phyloP scores from a whole-genome alignment of 1,140 invertebrate genomes.

The Stegodyphus mimosarum region DNA sequence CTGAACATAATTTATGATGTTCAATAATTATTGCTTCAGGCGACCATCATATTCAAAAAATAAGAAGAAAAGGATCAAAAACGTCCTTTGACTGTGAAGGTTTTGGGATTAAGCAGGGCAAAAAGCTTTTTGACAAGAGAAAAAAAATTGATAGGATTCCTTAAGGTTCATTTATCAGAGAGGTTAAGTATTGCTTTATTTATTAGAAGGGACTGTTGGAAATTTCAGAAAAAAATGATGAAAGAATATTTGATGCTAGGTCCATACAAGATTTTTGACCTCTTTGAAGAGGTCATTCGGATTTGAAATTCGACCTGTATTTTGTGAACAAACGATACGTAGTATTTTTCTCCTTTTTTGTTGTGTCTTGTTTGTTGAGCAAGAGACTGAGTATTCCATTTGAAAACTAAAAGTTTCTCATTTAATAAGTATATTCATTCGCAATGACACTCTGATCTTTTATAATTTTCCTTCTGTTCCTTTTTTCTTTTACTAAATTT shows the following conservation, averaged over 20 bases:
- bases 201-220: neutral
- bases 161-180: constrained; percentile 9
- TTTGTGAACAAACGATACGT: too few relatives aligned
- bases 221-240: neutral
- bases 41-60: neutral
- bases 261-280: too few relatives aligned
- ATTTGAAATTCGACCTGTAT: too few relatives aligned
- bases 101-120: neutral
- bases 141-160: constrained; percentile 4
- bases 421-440: too few relatives aligned
- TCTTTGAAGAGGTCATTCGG: too few relatives aligned
- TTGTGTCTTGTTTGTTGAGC: too few relatives aligned
- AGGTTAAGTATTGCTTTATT: neutral
- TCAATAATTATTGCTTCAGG: constrained; percentile 5
- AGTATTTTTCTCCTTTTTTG: too few relatives aligned
- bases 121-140: neutral
- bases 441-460: too few relatives aligned
- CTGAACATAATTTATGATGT: constrained; percentile 3
- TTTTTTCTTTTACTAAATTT: too few relatives aligned
- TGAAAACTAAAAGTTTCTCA: too few relatives aligned
- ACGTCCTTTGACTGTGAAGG: neutral
- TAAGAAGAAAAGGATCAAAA: neutral
- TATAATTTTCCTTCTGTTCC: too few relatives aligned
- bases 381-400: too few relatives aligned
- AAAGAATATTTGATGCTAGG: neutral